phyloP scores from a whole-genome alignment of 2,113 vertebrate species.

The Anser cygnoides region DNA sequence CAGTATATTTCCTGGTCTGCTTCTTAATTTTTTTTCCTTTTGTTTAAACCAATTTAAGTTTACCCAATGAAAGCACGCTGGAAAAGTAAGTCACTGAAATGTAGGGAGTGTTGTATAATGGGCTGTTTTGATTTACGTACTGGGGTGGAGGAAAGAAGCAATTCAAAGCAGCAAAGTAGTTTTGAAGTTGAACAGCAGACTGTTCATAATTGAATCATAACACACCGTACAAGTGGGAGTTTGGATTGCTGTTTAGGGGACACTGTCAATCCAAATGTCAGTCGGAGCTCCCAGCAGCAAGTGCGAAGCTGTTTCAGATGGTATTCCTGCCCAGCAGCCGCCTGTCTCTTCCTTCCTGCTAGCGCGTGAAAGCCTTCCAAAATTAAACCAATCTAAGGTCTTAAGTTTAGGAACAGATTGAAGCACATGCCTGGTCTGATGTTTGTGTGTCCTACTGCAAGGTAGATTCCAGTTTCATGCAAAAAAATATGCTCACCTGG shows the following conservation, averaged over 20 bases:
- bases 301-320: fast-evolving
- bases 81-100: not conserved
- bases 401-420: not conserved
- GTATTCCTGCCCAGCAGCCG: not conserved
- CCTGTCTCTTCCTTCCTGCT: fast-evolving
- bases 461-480: not conserved
- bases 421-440: fast-evolving
- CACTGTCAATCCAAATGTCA: fast-evolving
- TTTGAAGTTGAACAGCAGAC: not conserved
- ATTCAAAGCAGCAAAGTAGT: not conserved
- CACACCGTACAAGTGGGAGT: fast-evolving
- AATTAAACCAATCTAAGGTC: not conserved
- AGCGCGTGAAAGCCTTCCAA: not conserved
- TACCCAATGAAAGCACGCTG: not conserved
- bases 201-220: not conserved
- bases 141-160: not conserved
- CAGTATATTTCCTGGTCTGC: not conserved
- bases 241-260: not conserved
- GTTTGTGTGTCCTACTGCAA: not conserved
- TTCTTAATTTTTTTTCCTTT: not conserved
- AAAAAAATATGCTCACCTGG: not conserved
- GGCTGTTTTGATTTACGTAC: not conserved
- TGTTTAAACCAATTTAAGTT: not conserved
- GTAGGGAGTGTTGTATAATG: not conserved
- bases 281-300: not conserved